Evolutionary conservation across 2,888 invertebrate species (phyloP).

Genomic region (Ichneumon xanthorius): DNA sequence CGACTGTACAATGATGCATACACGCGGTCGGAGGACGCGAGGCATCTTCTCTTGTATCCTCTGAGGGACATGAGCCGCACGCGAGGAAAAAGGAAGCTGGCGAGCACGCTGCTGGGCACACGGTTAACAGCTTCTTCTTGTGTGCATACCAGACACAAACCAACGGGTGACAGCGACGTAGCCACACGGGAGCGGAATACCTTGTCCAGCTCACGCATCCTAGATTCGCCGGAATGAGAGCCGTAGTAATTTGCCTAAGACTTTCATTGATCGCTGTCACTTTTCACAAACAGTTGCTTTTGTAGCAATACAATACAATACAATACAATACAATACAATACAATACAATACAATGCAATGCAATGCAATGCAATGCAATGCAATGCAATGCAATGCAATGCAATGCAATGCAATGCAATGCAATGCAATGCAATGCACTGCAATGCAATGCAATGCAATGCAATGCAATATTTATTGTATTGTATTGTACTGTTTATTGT

Average conservation of each 20-base stretch:
- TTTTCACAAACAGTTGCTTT: too few relatives aligned
- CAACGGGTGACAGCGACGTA: neutral
- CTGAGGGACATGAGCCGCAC: slow-evolving; percentile 41
- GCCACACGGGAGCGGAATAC: neutral
- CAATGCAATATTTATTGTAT: too few relatives aligned
- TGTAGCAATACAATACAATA: too few relatives aligned
- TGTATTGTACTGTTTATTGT: too few relatives aligned
- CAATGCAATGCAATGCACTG: too few relatives aligned
- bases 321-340: too few relatives aligned
- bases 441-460: too few relatives aligned
- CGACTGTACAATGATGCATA: slow-evolving; percentile 43
- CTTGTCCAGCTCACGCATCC: neutral
- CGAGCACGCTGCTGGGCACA: neutral
- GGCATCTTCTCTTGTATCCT: slow-evolving; percentile 56
- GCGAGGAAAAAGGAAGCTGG: slow-evolving; percentile 44
- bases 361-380: too few relatives aligned
- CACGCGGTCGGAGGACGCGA: slow-evolving; percentile 43
- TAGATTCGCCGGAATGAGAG: neutral
- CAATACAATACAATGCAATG: too few relatives aligned
- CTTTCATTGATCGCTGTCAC: too few relatives aligned
- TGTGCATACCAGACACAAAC: neutral
- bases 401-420: too few relatives aligned
- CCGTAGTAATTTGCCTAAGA: neutral
- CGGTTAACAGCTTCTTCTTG: slow-evolving; percentile 17
- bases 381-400: too few relatives aligned